Percentiles rank a stretch among this genome's conserved stretches.
Conservation (phyloP, 1,140 invertebrate genomes). For the Bicyclus anynana region DNA sequence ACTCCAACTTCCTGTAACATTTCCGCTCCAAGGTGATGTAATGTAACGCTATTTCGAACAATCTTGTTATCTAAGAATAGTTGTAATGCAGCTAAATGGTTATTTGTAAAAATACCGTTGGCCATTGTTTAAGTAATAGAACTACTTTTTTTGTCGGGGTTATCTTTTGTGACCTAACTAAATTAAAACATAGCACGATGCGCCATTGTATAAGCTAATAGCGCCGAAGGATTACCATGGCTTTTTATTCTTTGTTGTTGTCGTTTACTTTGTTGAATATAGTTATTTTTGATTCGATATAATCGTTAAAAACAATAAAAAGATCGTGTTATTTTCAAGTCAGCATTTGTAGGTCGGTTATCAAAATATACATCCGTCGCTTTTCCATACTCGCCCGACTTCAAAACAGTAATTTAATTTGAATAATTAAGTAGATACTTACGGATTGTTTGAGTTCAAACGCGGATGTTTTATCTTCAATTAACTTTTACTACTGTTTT, state of each 20-base stretch:
- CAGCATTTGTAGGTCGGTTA: no score
- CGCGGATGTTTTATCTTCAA: no score
- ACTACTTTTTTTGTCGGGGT: not conserved
- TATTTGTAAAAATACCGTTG: constrained; percentile 17
- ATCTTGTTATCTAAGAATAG: constrained; percentile 15
- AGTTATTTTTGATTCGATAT: no score
- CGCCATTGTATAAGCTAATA: not conserved
- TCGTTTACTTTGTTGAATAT: no score
- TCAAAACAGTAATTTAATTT: no score
- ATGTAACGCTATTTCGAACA: constrained; percentile 8
- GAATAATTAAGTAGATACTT: no score
- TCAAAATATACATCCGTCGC: no score
- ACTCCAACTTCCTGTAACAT: constrained; percentile 16
- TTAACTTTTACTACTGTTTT: not conserved
- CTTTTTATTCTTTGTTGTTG: not conserved
- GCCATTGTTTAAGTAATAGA: constrained; percentile 12
- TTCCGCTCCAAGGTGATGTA: constrained; percentile 21
- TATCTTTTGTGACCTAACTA: not conserved
- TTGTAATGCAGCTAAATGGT: constrained; percentile 11
- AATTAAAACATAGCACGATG: not conserved
- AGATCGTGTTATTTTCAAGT: no score
- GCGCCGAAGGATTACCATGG: not conserved
- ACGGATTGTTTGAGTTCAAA: no score
- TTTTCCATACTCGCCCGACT: no score
- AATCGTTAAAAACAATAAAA: no score